These are phyloP conservation scores for Sericinus montela DNA, from an alignment of 2,888 invertebrate species.

Conservation along the genomic window DNA sequence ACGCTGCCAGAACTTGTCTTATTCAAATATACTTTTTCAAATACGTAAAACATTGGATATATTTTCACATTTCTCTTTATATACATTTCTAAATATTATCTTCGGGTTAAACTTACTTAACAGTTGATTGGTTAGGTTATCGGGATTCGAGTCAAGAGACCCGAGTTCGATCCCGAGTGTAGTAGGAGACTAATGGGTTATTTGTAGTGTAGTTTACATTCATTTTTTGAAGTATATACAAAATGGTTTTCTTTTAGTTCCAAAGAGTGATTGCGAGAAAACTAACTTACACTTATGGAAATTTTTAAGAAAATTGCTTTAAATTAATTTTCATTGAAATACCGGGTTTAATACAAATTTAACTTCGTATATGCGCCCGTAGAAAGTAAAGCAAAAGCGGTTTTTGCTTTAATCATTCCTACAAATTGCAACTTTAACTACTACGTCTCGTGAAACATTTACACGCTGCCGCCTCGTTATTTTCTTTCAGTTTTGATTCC, in stretches of 20 bases:
- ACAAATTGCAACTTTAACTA: slow-evolving; percentile 11
- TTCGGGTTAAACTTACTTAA: no score
- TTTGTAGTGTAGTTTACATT: no score
- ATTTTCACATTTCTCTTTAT: no score
- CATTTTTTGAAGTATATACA: no score
- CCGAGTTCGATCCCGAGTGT: no score
- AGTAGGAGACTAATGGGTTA: no score
- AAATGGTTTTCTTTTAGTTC: no score
- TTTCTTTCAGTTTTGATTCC: slow-evolving; percentile 15
- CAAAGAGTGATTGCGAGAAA: no score
- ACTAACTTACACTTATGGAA: no score
- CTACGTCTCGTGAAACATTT: slow-evolving; percentile 3
- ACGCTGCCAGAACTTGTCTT: slow-evolving; percentile 42
- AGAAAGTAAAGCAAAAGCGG: slow-evolving; percentile 8
- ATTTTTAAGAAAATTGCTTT: neutral
- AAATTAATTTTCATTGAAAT: slow-evolving; percentile 3
- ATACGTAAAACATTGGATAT: slow-evolving; percentile 1
- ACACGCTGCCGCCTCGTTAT: slow-evolving; percentile 13
- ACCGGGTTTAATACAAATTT: slow-evolving; percentile 1
- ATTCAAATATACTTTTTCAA: slow-evolving; percentile 11
- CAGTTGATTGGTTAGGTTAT: no score
- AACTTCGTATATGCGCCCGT: slow-evolving; percentile 8
- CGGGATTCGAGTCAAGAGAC: no score
- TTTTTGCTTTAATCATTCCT: slow-evolving; percentile 13
- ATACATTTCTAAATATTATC: no score